Evolutionary conservation across 2,797 vertebrate species (phyloP).

Genomic region (Mareca strepera): DNA sequence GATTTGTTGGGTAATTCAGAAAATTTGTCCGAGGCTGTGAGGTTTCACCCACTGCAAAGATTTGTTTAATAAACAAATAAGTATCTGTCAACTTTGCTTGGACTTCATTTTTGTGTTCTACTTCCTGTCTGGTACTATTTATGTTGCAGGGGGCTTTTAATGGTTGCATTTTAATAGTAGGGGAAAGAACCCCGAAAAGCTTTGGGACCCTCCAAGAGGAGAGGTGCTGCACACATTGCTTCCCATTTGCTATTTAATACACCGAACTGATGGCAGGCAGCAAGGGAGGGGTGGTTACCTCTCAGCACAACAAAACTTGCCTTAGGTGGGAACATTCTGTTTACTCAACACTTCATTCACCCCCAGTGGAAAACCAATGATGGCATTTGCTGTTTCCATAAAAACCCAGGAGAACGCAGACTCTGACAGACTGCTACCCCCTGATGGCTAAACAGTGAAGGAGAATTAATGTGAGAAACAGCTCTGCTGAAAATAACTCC

Average conservation of each 20-base stretch:
- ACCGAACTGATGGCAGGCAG: not conserved
- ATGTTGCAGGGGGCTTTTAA: not conserved
- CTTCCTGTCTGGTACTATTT: not conserved
- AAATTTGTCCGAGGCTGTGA: not conserved
- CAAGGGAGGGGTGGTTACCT: not conserved
- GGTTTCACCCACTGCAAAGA: not conserved
- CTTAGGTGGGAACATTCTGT: slow-evolving; percentile 35
- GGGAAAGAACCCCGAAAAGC: not conserved
- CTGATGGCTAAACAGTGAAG: slow-evolving; percentile 47
- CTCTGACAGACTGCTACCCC: slow-evolving; percentile 65
- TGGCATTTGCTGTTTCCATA: slow-evolving; percentile 74
- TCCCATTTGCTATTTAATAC: slow-evolving; percentile 1
- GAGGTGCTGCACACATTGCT: not conserved
- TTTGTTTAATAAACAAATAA: not conserved
- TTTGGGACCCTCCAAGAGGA: not conserved
- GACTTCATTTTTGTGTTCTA: not conserved
- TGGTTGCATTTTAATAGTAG: not conserved
- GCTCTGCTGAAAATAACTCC: slow-evolving; percentile 63
- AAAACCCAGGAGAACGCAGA: slow-evolving; percentile 58
- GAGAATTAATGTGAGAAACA: slow-evolving; percentile 49
- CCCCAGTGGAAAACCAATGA: slow-evolving; percentile 66
- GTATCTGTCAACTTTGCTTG: not conserved
- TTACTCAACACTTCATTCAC: slow-evolving; percentile 52
- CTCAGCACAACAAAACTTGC: slow-evolving; percentile 6
- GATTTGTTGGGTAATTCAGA: not conserved